Conservation (phyloP, 2,888 invertebrate species). For the Camptogramma bilineatum region DNA sequence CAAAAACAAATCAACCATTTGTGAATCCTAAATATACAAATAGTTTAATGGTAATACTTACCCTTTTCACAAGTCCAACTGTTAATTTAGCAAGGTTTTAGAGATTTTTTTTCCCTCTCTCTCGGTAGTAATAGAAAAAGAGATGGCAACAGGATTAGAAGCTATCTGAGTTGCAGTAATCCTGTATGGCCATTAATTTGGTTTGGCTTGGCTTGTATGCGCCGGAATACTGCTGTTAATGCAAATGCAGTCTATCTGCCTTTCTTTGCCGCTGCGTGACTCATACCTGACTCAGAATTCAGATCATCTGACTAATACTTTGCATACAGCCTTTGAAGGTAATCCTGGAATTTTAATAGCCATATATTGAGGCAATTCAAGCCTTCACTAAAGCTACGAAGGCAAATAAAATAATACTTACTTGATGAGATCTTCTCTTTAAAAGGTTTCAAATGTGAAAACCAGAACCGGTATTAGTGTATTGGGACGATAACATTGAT, state of each 20-base stretch:
- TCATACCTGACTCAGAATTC: conserved; percentile 73
- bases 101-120: too few species aligned
- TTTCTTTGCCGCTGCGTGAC: conserved; percentile 71
- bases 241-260: conserved; percentile 43
- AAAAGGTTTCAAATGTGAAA: background rate
- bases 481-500: background rate
- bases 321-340: conserved; percentile 37
- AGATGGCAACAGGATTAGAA: too few species aligned
- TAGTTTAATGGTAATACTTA: too few species aligned
- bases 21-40: too few species aligned
- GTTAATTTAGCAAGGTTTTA: too few species aligned
- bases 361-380: conserved; percentile 8
- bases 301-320: conserved; percentile 57
- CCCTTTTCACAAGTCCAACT: too few species aligned
- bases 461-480: background rate
- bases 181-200: background rate
- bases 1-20: too few species aligned
- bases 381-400: background rate
- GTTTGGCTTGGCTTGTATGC: background rate
- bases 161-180: too few species aligned
- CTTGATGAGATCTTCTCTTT: conserved; percentile 1
- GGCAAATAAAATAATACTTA: background rate
- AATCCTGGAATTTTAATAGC: conserved; percentile 32
- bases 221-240: background rate
- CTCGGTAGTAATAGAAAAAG: too few species aligned